Evolutionary conservation across 2,113 vertebrate genomes (phyloP), one percentile per base, ranked within the genome.

Genomic region (Pachypanchax playfairii): DNA sequence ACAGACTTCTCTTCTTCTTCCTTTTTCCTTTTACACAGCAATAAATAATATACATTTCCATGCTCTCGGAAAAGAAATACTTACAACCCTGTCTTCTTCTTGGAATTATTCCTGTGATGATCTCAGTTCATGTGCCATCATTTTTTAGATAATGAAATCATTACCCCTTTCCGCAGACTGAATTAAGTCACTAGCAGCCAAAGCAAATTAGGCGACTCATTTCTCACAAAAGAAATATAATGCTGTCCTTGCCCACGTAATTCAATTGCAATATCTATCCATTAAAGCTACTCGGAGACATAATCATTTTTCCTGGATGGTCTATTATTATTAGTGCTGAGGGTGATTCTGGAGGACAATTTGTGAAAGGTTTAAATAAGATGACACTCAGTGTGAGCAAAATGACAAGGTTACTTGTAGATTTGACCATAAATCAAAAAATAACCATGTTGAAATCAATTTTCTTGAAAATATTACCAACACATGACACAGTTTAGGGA

Each of bases 151-250:
- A 77, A 84, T 74, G 65, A 60, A 75, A 77, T 67, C 18, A 64
- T 75, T 78, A 75, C 74, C 33, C 82, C 58, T 62, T 75, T 65
- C 69, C 4, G 8, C 51, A 21, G 53, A 50, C 50, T 31, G 75
- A 80, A 83, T 79, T 72, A 77, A 80, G 61, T 80, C 72, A 84
- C 65, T 81, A 66, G 63, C 57, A 77, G 74, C 77, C 75, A 74
- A 65, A 73, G 24, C 71, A 60, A 83, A 82, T 75, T 66, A 74
- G 75, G 56, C 58, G 73, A 77, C 59, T 80, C 68, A 80, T 77
- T 58, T 26, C 49, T 79, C 75, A 80, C 59, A 67, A 70, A 68
- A 73, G 66, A 69, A 72, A 83, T 56, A 65, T 76, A 78, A 78
- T 67, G 53, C 36, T 17, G 13, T 77, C 48, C 65, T 80, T 70